These are phyloP conservation scores for Rhodinocichla rosea DNA, from an alignment of 2,113 vertebrate species.

Conservation along the genomic window DNA sequence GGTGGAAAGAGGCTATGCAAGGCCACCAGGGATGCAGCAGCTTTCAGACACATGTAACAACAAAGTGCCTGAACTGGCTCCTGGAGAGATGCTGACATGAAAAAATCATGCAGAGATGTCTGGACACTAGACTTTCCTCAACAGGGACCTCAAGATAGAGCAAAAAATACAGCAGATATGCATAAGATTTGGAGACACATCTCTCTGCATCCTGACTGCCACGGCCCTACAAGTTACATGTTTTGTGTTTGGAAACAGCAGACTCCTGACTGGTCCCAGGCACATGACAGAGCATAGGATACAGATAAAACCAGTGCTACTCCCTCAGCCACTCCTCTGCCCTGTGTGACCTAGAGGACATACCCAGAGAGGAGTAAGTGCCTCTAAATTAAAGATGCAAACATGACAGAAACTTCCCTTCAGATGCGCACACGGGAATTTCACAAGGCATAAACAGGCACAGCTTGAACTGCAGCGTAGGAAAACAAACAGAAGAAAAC, in stretches of 20 bases:
- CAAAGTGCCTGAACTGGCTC: background rate
- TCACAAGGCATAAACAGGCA: background rate
- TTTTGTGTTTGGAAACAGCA: background rate
- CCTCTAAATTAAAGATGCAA: background rate
- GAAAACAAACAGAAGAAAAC: background rate
- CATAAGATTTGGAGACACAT: background rate
- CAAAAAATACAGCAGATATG: background rate
- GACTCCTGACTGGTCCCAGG: background rate
- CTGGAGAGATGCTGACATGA: background rate
- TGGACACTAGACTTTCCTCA: background rate
- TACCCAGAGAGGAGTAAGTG: background rate
- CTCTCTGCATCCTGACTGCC: background rate
- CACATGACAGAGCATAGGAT: background rate
- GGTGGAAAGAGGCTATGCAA: background rate
- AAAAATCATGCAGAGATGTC: background rate
- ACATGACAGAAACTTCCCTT: background rate
- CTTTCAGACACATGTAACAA: background rate
- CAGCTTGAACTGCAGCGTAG: background rate
- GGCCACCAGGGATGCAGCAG: background rate
- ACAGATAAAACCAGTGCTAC: background rate
- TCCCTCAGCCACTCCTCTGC: background rate
- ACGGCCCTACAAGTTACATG: rapidly evolving
- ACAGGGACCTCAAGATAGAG: background rate
- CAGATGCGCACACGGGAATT: rapidly evolving
- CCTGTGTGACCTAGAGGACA: background rate